Evolutionary conservation across 2,113 vertebrate genomes (phyloP).

Genomic region (Lasiurus borealis): DNA sequence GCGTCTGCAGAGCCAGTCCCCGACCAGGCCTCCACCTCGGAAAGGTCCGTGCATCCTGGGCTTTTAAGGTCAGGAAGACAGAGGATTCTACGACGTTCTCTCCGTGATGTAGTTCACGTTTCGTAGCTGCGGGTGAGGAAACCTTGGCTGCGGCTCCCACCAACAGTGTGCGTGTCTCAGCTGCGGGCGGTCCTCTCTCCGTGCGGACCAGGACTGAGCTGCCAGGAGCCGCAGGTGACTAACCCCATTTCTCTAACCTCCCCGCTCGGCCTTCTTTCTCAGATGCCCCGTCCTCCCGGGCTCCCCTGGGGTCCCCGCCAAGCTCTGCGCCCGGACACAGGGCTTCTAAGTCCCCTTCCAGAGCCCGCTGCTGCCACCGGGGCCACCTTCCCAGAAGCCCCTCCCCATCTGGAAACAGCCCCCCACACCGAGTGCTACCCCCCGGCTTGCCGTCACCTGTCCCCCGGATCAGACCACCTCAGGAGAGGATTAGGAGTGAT

Average conservation of each 20-base stretch:
- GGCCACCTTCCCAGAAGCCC: conserved; percentile 56
- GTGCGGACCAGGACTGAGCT: background rate
- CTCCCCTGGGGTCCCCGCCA: background rate
- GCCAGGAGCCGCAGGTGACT: conserved; percentile 59
- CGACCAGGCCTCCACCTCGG: background rate
- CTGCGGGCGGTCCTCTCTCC: background rate
- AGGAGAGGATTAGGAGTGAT: conserved; percentile 61
- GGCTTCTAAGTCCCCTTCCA: conserved; percentile 63
- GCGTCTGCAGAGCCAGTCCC: background rate
- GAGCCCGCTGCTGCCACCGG: background rate
- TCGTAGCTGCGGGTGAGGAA: background rate
- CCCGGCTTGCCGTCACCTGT: conserved; percentile 55
- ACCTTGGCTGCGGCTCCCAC: background rate
- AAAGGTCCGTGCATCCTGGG: background rate
- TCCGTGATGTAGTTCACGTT: background rate
- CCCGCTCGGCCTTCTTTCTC: conserved; percentile 68
- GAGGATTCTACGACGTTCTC: conserved; percentile 36
- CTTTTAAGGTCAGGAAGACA: conserved; percentile 41
- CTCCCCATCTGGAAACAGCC: background rate
- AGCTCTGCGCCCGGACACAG: conserved; percentile 42
- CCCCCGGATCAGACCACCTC: conserved; percentile 60
- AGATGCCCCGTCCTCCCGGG: conserved; percentile 58
- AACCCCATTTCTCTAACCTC: conserved; percentile 72
- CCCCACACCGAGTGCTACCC: background rate
- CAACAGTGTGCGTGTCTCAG: background rate